Percentiles rank a stretch among this genome's conserved stretches.
These are phyloP conservation scores for Bergia sp. DNA, from an alignment of 92 coral and sea anemone species.

Conservation along the genomic window DNA sequence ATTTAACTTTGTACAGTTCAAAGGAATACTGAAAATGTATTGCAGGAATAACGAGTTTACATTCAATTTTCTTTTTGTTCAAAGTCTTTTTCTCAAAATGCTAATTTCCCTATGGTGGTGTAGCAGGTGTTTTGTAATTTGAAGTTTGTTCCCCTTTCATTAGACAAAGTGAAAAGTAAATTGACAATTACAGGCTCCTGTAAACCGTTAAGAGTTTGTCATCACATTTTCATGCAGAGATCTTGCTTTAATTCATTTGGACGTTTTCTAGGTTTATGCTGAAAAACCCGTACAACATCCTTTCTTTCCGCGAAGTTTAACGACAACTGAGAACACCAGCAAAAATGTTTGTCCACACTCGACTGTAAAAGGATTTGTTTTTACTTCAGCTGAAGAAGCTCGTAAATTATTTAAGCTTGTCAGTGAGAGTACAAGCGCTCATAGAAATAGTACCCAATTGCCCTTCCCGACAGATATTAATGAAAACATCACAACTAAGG, in stretches of 20 bases:
- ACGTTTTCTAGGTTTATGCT: neutral
- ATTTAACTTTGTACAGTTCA: neutral
- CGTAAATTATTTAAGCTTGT: constrained; percentile 11
- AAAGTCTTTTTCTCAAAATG: constrained; percentile 19
- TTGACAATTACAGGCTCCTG: neutral
- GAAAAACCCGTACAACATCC: neutral
- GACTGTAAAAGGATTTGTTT: constrained; percentile 15
- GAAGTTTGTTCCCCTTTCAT: constrained; percentile 23
- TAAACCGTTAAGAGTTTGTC: neutral
- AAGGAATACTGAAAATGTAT: neutral
- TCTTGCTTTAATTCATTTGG: neutral
- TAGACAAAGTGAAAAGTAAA: constrained; percentile 20
- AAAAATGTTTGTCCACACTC: neutral
- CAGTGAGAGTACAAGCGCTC: neutral
- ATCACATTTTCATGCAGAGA: neutral
- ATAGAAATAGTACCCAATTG: neutral
- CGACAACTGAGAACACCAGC: neutral
- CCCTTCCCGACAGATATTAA: neutral
- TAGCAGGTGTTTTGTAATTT: constrained; percentile 29
- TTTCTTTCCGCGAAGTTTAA: neutral
- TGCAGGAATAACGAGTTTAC: neutral
- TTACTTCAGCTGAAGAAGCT: constrained; percentile 1
- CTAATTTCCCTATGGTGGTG: constrained; percentile 10
- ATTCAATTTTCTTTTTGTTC: neutral
- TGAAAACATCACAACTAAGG: neutral